Percentiles rank a stretch among this genome's conserved stretches.
Evolutionary conservation across 2,888 invertebrate species (phyloP).

Genomic region (Drosophila meridionalis): DNA sequence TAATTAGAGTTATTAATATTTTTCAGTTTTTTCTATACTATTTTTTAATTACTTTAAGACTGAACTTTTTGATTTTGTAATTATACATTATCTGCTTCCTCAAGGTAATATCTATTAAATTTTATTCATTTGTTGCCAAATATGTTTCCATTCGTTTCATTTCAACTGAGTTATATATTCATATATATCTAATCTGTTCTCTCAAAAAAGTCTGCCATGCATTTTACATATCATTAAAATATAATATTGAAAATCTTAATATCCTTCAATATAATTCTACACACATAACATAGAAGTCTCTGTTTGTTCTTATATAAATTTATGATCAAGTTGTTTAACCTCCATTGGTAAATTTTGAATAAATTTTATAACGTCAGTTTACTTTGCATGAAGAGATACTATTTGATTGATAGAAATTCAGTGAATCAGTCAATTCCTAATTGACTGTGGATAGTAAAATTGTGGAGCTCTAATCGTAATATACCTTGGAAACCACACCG

Average conservation of each 20-base stretch:
- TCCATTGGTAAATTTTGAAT: background rate
- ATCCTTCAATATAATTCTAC: background rate
- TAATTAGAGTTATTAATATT: too few species aligned
- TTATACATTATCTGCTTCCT: too few species aligned
- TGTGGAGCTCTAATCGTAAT: background rate
- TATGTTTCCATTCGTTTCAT: too few species aligned
- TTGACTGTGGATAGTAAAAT: background rate
- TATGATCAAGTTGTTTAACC: background rate
- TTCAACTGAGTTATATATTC: background rate
- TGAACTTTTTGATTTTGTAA: too few species aligned
- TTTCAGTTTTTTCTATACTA: too few species aligned
- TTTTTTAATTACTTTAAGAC: too few species aligned
- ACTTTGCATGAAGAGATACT: background rate
- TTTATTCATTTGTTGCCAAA: too few species aligned
- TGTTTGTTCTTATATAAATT: background rate
- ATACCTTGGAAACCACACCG: background rate
- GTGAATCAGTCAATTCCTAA: background rate
- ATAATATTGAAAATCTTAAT: background rate
- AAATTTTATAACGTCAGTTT: slow-evolving; percentile 1
- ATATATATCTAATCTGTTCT: background rate
- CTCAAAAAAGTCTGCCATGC: background rate
- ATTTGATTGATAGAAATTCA: background rate
- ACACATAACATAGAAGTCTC: background rate
- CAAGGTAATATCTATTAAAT: too few species aligned
- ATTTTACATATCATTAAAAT: background rate